A percentile compares a stretch with the other conserved stretches of the same genome.
These are phyloP conservation scores for Spondyliosoma cantharus DNA, from an alignment of 2,797 vertebrate species.

Conservation along the genomic window DNA sequence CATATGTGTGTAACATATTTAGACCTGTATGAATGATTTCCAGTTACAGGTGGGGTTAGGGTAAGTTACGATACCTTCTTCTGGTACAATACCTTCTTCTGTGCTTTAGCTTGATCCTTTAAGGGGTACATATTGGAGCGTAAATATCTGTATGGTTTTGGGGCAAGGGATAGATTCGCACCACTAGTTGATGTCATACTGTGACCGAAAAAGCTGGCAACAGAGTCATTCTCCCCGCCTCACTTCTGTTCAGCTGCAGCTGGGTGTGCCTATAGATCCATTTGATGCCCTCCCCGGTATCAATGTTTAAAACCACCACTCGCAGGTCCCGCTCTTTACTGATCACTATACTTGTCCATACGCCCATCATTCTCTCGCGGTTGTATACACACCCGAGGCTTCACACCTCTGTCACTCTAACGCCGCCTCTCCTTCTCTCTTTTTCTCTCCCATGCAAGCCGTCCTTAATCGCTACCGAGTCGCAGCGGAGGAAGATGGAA, in stretches of 20 bases:
- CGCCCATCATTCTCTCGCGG: background rate
- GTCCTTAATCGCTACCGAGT: conserved; percentile 73
- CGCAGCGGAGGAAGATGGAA: conserved; percentile 70
- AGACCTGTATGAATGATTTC: background rate
- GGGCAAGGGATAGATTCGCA: background rate
- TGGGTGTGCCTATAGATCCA: conserved; percentile 16
- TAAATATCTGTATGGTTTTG: background rate
- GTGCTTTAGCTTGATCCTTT: background rate
- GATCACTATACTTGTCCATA: conserved; percentile 19
- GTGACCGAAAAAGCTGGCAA: background rate
- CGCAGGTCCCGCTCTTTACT: conserved; percentile 25
- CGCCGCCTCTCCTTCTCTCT: conserved; percentile 1
- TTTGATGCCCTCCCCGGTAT: background rate
- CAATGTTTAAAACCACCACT: conserved; percentile 19
- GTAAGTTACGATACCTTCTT: no score
- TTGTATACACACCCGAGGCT: conserved; percentile 12
- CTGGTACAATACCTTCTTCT: no score
- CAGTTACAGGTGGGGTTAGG: background rate
- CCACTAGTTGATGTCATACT: background rate
- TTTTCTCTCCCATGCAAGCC: background rate
- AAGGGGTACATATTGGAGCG: background rate
- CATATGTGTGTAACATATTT: background rate
- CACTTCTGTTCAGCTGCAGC: background rate
- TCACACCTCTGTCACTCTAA: conserved; percentile 24
- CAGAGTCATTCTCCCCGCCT: background rate